Evolutionary conservation across 1,140 invertebrate species (phyloP), one percentile per base, ranked within the genome.

Genomic region (Riptortus pedestris): DNA sequence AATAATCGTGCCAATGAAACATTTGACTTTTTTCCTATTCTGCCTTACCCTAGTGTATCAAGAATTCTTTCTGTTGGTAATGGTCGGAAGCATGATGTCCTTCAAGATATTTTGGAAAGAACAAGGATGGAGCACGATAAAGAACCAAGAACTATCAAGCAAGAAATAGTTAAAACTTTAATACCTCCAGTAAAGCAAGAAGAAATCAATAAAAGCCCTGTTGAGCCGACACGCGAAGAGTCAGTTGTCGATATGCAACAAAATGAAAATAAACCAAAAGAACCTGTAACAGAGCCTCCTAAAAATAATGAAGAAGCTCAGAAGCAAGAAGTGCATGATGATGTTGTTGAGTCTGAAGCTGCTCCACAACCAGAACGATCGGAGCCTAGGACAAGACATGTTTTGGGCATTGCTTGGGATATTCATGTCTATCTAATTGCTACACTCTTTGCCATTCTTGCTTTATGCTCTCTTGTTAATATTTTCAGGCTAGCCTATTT

Each of bases 371-470:
- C 57, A 20, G 57, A 59, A 24, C 29, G 57, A 24, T 55, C 57
- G 16, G 70, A 72, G 64, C 70, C 70, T 11, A 62, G 70, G 45
- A 69, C 67, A 12, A 65, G 70, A 24, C 66, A 72, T 45, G 67
- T 72, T 60, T 66, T 72, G 31, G 81, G 83, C 0, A 84, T 90
- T 68, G 88, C 89, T 1, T 93, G 90, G 91, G 88, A 90, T 67
- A 79, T 93, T 14, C 90, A 94, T 70, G 85, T 93, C 0, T 94
- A 94, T 76, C 73, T 88, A 12, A 86, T 87, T 0, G 90, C 88
- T 0, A 82, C 85, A 14, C 79, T 90, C 68, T 94, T 93, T 71
- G 85, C 87, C 0, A 74, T 92, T 9, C 75, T 94, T 67, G 87
- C 87, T 0, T 77, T 90, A 1, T 91, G 86, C 71, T 90, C 87